phyloP scores from a whole-genome alignment of 2,888 invertebrate species.

The Drosophila acutilabella region DNA sequence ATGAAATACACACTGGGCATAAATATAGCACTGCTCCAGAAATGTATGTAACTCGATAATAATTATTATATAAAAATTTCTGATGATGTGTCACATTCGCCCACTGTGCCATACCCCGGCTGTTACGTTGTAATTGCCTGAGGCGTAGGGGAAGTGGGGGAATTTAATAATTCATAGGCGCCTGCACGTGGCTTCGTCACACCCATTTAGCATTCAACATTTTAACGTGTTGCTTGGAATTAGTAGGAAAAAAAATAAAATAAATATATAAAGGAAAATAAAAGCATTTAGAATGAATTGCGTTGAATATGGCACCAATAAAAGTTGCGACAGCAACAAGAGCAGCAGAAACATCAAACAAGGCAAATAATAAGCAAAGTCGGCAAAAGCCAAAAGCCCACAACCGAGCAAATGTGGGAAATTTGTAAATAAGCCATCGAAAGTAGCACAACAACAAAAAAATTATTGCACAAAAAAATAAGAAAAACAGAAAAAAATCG shows the following conservation, averaged over 20 bases:
- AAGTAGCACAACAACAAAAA: conserved; percentile 54
- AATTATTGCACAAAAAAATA: conserved; percentile 30
- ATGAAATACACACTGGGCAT: no score
- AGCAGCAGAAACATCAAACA: conserved; percentile 30
- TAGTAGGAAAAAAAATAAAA: conserved; percentile 51
- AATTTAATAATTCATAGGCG: conserved; percentile 28
- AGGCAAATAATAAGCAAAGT: conserved; percentile 40
- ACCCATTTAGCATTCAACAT: conserved; percentile 59
- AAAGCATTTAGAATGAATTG: conserved; percentile 41
- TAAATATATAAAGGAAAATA: not conserved
- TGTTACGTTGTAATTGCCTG: conserved; percentile 21
- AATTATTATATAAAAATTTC: not conserved
- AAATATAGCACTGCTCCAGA: not conserved
- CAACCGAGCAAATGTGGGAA: conserved; percentile 60
- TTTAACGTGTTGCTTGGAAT: conserved; percentile 66
- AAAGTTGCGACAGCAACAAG: conserved; percentile 37
- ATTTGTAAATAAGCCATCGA: conserved; percentile 61
- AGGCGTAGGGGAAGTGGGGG: conserved; percentile 2
- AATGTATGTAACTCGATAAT: no score
- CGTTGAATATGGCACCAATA: conserved; percentile 60
- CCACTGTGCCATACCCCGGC: conserved; percentile 36
- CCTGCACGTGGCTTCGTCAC: conserved; percentile 68
- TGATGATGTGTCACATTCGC: not conserved
- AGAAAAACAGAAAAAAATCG: conserved; percentile 31
- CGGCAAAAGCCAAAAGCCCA: conserved; percentile 41